Evolutionary conservation across 2,888 invertebrate genomes (phyloP).

Genomic region (Drosophila hamatofila): DNA sequence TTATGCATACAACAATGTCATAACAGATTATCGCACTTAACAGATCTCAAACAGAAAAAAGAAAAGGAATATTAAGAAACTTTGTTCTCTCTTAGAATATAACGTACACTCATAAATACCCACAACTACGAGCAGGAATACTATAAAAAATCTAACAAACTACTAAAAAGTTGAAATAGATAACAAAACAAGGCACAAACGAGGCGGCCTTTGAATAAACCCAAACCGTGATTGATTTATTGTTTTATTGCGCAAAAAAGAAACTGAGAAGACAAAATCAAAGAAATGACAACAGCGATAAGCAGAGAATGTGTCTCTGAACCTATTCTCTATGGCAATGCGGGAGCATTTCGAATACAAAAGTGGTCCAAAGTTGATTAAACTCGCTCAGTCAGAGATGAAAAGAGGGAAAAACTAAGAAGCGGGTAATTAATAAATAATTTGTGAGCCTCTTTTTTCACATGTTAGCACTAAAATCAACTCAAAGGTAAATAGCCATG

Average conservation of each 20-base stretch:
- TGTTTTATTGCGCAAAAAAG: constrained; percentile 75
- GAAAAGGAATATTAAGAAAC: constrained; percentile 23
- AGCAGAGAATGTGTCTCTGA: constrained; percentile 50
- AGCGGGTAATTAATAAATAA: constrained; percentile 76
- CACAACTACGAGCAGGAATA: constrained; percentile 36
- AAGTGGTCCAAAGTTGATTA: constrained; percentile 32
- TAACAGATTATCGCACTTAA: constrained; percentile 62
- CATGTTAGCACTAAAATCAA: constrained; percentile 61
- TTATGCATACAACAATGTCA: constrained; percentile 54
- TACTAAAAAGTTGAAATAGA: constrained; percentile 68
- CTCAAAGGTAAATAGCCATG: constrained; percentile 67
- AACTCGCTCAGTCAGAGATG: constrained; percentile 16
- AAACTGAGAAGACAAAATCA: constrained; percentile 21
- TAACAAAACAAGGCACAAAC: constrained; percentile 49
- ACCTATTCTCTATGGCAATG: constrained; percentile 26
- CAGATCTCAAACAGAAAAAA: constrained; percentile 50
- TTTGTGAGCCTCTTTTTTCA: constrained; percentile 67
- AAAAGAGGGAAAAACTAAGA: constrained; percentile 14
- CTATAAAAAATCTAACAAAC: constrained; percentile 55
- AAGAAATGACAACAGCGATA: constrained; percentile 63
- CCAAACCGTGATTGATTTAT: constrained; percentile 74
- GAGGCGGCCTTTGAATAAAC: constrained; percentile 37
- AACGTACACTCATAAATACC: constrained; percentile 43
- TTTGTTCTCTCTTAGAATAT: constrained; percentile 20
- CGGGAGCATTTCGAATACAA: constrained; percentile 35